Base-by-base conservation (phyloP, 2,888 invertebrate species). In the Itoplectis maculator region DNA sequence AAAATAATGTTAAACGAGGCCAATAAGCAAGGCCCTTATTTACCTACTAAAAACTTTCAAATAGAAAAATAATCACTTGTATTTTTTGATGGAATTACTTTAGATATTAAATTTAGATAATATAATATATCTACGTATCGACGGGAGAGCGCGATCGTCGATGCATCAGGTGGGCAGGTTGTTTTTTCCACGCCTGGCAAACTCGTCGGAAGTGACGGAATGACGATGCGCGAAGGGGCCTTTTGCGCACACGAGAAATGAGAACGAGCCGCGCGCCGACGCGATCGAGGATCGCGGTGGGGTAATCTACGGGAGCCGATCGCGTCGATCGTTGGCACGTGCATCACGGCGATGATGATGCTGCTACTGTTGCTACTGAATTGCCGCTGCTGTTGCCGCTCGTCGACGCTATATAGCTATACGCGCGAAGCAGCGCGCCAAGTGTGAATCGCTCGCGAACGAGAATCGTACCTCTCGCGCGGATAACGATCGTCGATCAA, bases 341-440 rank as follows among this genome's bases (percentile, higher is more conserved):
- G 80, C 77, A 80, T 80, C 80, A 37, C 54, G 74, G 56, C 15
- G 73, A 49, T 69, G 81, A 70, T 49, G 73, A 80, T 73, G 80
- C 80, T 77, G 83, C 75, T 76, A 79, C 75, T 75, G 79, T 65
- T 82, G 82, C 82, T 83, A 83, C 79, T 83, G 82, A 77, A 80
- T 83, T 77, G 42, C 63, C 23, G 18, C 40, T 40, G 18, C 40
- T 18, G 61, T 29, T 11, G 40, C 70, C 18, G 11, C 20, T 54
- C 15, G 51, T 37, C 20, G 47, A 51, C 45, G 40, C 20, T 51
- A 15, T 51, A 69, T 51, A 29, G 11, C 11, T 66, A 18, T 51
- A 51, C 13, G 8, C 18, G 20, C 69, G 42, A 3, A 65, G 20
- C 0, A 20, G 35, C 59, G n/a, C n/a, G n/a, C 23, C n/a, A 29